Evolutionary conservation across 2,797 vertebrate species (phyloP).

Genomic region (Tapera naevia): DNA sequence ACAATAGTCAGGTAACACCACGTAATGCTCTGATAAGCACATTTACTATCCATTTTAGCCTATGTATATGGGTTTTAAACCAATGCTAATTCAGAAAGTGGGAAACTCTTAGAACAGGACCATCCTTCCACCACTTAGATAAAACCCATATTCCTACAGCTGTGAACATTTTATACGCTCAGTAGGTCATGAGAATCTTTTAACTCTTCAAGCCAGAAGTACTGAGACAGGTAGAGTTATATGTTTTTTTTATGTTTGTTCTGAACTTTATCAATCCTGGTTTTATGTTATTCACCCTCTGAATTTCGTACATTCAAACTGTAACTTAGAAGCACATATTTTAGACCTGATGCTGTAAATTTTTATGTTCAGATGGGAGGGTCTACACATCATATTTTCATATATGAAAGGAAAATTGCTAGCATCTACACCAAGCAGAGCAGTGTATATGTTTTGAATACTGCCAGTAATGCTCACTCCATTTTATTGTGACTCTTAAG

Average conservation of each 20-base stretch:
- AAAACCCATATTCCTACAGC: background rate
- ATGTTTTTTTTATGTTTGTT: background rate
- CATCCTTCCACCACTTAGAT: background rate
- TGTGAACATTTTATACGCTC: background rate
- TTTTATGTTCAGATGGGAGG: background rate
- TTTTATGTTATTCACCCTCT: background rate
- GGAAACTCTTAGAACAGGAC: background rate
- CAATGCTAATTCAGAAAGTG: background rate
- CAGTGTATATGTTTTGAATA: background rate
- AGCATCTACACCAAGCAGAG: background rate
- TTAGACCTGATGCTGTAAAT: background rate
- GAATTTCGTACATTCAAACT: background rate
- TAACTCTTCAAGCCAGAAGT: background rate
- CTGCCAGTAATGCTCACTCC: background rate
- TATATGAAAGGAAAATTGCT: background rate
- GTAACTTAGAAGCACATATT: background rate
- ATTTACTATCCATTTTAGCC: background rate
- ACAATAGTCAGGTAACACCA: background rate
- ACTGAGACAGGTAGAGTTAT: background rate
- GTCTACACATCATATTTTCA: background rate
- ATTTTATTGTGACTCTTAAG: background rate
- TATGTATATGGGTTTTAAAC: background rate
- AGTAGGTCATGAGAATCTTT: accelerated
- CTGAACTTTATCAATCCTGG: background rate
- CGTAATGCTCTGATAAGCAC: background rate